phyloP scores from a whole-genome alignment of 2,888 invertebrate genomes.

The Portevinia maculata region DNA sequence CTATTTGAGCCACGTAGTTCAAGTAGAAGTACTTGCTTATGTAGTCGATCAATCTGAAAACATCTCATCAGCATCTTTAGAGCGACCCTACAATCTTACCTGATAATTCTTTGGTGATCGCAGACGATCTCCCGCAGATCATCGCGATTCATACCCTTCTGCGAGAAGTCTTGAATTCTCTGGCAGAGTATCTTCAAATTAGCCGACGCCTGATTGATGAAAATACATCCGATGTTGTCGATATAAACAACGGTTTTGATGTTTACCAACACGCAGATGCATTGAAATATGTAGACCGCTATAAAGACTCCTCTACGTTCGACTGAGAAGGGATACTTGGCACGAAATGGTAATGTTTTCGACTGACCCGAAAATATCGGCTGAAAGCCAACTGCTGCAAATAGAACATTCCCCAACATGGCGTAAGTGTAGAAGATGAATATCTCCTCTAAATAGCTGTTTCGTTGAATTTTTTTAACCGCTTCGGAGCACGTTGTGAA shows the following conservation, averaged over 20 bases:
- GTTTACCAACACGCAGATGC: slow-evolving; percentile 73
- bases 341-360: slow-evolving; percentile 76
- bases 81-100: slow-evolving; percentile 50
- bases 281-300: slow-evolving; percentile 76
- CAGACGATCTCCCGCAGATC: slow-evolving; percentile 75
- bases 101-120: slow-evolving; percentile 79
- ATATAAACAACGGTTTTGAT: slow-evolving; percentile 76
- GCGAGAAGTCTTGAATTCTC: slow-evolving; percentile 75
- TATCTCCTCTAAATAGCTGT: slow-evolving; percentile 76
- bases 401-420: slow-evolving; percentile 73
- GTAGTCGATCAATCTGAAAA: slow-evolving; percentile 74
- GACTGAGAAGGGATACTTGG: slow-evolving; percentile 76
- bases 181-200: slow-evolving; percentile 78
- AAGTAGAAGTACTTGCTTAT: slow-evolving; percentile 77
- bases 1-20: slow-evolving; percentile 78
- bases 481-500: slow-evolving; percentile 2
- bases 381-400: slow-evolving; percentile 76
- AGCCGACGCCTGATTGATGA: slow-evolving; percentile 77
- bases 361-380: slow-evolving; percentile 75
- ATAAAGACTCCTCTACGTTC: slow-evolving; percentile 58
- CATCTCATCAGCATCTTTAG: not conserved
- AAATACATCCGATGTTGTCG: slow-evolving; percentile 76
- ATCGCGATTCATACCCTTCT: slow-evolving; percentile 34
- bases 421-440: slow-evolving; percentile 51
- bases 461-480: slow-evolving; percentile 75